Conservation (phyloP, 2,113 vertebrate genomes). For the Campylomormyrus tamandua region DNA sequence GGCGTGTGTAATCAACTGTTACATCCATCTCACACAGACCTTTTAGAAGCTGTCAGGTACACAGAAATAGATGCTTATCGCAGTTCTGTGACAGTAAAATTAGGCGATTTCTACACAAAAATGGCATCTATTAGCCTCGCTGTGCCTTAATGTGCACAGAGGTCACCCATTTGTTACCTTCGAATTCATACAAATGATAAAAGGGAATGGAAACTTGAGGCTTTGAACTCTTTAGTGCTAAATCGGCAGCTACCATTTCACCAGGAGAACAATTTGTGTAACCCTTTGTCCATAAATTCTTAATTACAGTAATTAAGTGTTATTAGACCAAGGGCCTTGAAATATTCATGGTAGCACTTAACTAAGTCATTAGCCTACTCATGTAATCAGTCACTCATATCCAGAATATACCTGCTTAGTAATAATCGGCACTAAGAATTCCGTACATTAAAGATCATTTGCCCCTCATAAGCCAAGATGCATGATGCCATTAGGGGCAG, state of each 20-base stretch:
- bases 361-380: constrained; percentile 16
- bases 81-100: constrained; percentile 56
- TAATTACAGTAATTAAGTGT: constrained; percentile 27
- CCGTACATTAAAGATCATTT: constrained; percentile 9
- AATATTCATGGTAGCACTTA: constrained; percentile 27
- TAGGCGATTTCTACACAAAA: constrained; percentile 58
- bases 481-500: neutral
- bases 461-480: neutral
- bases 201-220: constrained; percentile 5
- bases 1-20: constrained; percentile 11
- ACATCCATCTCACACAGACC: constrained; percentile 30
- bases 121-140: constrained; percentile 53
- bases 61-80: constrained; percentile 31
- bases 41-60: constrained; percentile 24
- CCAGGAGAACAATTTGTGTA: constrained; percentile 9
- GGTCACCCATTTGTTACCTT: constrained; percentile 44
- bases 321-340: constrained; percentile 14
- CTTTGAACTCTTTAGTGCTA: constrained; percentile 12
- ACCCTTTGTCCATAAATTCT: constrained; percentile 30
- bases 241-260: constrained; percentile 20
- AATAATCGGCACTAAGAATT: neutral
- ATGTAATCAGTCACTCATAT: constrained; percentile 23
- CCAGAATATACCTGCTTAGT: neutral
- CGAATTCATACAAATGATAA: constrained; percentile 40
- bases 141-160: constrained; percentile 48